Conservation (phyloP, 23 tunicate species). For the Styela clava region DNA sequence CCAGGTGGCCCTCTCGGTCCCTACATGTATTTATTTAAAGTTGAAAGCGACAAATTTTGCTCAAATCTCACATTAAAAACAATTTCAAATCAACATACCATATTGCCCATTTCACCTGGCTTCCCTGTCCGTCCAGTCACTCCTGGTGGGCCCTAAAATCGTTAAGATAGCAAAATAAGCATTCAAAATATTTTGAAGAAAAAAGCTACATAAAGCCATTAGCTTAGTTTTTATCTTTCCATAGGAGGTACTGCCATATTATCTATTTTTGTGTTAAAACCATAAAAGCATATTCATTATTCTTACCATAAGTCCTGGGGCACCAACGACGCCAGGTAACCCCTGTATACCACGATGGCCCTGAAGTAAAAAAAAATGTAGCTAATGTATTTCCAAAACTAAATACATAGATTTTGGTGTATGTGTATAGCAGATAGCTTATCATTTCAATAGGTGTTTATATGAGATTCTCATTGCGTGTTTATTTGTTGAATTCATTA, state of each 20-base stretch:
- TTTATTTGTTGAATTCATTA: too few species aligned
- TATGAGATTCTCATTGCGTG: too few species aligned
- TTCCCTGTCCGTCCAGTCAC: neutral
- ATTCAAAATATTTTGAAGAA: neutral
- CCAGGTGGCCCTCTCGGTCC: neutral
- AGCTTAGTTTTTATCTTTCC: too few species aligned
- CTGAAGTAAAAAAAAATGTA: conserved; percentile 9
- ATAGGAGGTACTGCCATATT: too few species aligned
- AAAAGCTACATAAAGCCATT: too few species aligned
- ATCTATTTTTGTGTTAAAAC: too few species aligned
- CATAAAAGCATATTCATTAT: too few species aligned
- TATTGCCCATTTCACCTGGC: neutral
- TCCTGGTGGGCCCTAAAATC: conserved; percentile 2
- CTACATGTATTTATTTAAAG: neutral
- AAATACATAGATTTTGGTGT: neutral
- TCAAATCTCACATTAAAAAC: neutral
- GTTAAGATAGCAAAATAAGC: neutral
- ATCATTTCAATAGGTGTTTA: too few species aligned
- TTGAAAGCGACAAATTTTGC: neutral
- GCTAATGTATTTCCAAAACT: too few species aligned
- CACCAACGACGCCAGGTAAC: conserved; percentile 1
- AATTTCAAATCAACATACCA: neutral
- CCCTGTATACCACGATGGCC: conserved; percentile 30
- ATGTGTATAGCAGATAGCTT: too few species aligned
- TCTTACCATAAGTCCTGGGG: neutral